These are phyloP conservation scores for Acleris cristana DNA, from an alignment of 2,888 invertebrate species.

Conservation along the genomic window DNA sequence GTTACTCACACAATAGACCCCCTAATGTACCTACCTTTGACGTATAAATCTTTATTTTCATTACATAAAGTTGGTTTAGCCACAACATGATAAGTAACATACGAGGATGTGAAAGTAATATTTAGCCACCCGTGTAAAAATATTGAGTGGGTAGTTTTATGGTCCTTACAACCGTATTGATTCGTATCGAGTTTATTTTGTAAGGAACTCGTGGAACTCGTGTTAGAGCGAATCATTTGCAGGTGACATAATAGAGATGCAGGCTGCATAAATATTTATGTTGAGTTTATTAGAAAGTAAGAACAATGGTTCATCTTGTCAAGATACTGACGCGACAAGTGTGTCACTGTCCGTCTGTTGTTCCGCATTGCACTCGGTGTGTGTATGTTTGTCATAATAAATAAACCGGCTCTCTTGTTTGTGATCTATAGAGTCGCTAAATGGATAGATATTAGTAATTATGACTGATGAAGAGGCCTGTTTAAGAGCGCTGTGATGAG, in stretches of 20 bases:
- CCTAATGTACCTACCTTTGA: neutral
- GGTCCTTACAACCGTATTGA: slow-evolving; percentile 42
- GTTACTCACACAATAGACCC: slow-evolving; percentile 56
- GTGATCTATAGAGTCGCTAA: no score
- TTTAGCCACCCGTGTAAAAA: no score
- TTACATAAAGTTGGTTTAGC: neutral
- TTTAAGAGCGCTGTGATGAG: no score
- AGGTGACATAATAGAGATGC: no score
- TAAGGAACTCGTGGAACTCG: no score
- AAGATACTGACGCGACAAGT: slow-evolving; percentile 11
- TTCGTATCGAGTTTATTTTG: neutral
- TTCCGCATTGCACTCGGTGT: no score
- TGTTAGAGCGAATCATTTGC: no score
- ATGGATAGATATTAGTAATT: no score
- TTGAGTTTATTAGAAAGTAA: slow-evolving; percentile 1
- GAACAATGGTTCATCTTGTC: slow-evolving; percentile 19
- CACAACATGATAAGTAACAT: slow-evolving; percentile 4
- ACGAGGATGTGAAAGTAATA: neutral
- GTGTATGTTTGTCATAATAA: no score
- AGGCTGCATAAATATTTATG: no score
- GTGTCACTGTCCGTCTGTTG: slow-evolving; percentile 4
- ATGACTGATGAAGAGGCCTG: no score
- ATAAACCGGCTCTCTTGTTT: no score
- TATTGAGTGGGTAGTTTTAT: slow-evolving; percentile 37
- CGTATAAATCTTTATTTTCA: neutral